Evolutionary conservation across 2,888 invertebrate genomes (phyloP).

Genomic region (Tipula helvola): DNA sequence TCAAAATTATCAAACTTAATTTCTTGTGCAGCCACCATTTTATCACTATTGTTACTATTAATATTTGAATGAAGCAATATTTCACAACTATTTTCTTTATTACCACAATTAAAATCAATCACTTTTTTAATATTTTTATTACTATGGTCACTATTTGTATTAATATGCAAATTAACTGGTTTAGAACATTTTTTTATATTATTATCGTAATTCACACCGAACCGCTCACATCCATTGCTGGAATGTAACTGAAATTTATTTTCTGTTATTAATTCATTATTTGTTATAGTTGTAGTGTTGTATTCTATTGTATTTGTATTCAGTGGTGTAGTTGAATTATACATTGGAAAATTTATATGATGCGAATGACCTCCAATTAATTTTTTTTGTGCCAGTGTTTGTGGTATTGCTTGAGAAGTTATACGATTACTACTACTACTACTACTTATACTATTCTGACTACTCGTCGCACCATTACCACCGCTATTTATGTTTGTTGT

Average conservation of each 20-base stretch:
- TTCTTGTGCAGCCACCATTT: slow-evolving; percentile 41
- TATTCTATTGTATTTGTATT: background rate
- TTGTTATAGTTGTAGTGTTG: background rate
- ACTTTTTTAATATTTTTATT: background rate
- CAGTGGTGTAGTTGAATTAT: slow-evolving; percentile 6
- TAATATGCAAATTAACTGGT: background rate
- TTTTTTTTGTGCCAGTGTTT: background rate
- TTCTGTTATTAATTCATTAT: slow-evolving; percentile 6
- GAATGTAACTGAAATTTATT: slow-evolving; percentile 27
- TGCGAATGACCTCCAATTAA: slow-evolving; percentile 10
- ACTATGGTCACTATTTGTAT: background rate
- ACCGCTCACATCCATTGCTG: slow-evolving; percentile 29
- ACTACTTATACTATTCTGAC: background rate
- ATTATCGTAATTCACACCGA: slow-evolving; percentile 7
- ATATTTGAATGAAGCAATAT: slow-evolving; percentile 5
- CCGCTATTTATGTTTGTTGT: background rate
- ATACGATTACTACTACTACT: background rate
- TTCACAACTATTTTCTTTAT: background rate
- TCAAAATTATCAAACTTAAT: slow-evolving; percentile 22
- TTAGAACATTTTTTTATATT: slow-evolving; percentile 10
- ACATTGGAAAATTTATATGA: background rate
- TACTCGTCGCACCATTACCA: background rate
- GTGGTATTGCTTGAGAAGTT: background rate
- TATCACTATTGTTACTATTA: slow-evolving; percentile 25
- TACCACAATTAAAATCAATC: background rate